Base-by-base conservation (phyloP, 2,888 invertebrate species). In the Caenorhabditis sp. region DNA sequence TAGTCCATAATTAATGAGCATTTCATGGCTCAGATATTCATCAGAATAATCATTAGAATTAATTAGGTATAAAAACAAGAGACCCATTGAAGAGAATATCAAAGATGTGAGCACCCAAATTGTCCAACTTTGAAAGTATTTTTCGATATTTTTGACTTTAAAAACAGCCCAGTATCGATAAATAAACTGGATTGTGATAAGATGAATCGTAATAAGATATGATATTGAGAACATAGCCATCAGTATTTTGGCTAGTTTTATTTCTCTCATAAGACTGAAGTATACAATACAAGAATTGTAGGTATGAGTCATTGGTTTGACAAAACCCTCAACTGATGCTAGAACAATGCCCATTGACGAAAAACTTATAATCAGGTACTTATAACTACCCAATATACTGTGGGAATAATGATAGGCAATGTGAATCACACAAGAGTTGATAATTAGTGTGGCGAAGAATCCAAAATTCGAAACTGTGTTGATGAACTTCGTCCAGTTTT, bases 331-430 rank as follows among this genome's bases (percentile, higher is more conserved):
- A 14, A 17, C 14, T 43, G 43, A 43, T 2, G 17, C 43, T 10
- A 43, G 14, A 12, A 43, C 17, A 12, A 43, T 43, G 5, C 43
- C 43, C 43, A 43, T 43, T 12, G 14, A 43, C 17, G 43, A 7
- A 36, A 63, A 68, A 0, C 43, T 27, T 8, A 68, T 25, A 59
- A 68, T 68, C n/a, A 68, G 21, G 23, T 68, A 68, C 23, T 63
- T 68, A 43, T 68, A 68, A 31, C 63, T 68, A 1, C 68, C 68
- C 17, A 68, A 63, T 17, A 54, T 58, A 12, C 52, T 17, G n/a
- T 54, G 53, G 1, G 68, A 43, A 43, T 43, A 14, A 43, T 43
- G 7, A 43, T 17, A 43, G 17, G 43, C 43, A 2, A 17, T 43
- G 14, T 43, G 43, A 43, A 43, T 10, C 14, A 43, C 43, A 17